Conservation (phyloP, 1,140 invertebrate species). For the Pentalonia nigronervosa region DNA sequence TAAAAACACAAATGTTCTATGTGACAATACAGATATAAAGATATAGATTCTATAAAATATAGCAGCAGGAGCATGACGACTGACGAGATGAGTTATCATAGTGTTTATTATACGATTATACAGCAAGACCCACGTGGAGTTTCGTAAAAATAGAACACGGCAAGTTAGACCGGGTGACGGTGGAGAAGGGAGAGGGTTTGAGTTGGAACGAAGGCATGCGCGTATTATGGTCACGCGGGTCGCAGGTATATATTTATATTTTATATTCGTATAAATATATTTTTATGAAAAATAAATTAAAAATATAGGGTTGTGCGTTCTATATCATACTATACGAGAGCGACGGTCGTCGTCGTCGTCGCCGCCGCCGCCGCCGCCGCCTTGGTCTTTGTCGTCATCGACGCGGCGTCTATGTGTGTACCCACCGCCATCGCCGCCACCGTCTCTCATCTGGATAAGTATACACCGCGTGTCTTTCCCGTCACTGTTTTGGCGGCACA, state of each 20-base stretch:
- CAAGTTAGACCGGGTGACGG: not conserved
- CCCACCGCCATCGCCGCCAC: not conserved
- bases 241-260: not conserved
- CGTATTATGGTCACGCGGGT: not conserved
- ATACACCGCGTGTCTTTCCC: constrained; percentile 23
- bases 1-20: no score
- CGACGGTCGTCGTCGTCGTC: not conserved
- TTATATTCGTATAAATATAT: not conserved
- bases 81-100: no score
- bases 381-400: not conserved
- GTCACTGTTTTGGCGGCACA: constrained; percentile 32
- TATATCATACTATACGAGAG: not conserved
- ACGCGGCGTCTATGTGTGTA: not conserved
- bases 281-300: not conserved
- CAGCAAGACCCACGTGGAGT: not conserved
- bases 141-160: not conserved
- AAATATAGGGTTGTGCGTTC: not conserved
- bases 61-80: not conserved
- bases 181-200: no score
- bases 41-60: no score
- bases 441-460: constrained; percentile 11
- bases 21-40: no score
- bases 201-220: not conserved
- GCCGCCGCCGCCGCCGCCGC: no score
- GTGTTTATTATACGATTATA: not conserved